Evolutionary conservation across 1,140 invertebrate species (phyloP), one percentile per base, ranked within the genome.

Genomic region (Pseudomyrmex sp.): DNA sequence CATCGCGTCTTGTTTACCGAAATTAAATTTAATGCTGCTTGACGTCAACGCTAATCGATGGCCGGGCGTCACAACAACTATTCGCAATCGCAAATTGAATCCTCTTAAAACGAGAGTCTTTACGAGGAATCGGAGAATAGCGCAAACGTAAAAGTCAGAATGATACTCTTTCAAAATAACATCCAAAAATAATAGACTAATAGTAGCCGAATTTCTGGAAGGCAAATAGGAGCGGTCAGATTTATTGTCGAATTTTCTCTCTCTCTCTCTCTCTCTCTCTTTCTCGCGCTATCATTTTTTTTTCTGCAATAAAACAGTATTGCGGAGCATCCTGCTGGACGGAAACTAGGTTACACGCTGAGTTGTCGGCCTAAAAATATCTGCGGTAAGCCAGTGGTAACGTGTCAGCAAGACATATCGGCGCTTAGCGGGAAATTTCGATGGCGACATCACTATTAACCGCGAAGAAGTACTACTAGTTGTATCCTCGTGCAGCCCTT

Each of bases 351-450:
- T 88, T 88, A 87, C 68, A 68, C 52, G 69, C 63, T 63, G 83
- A 82, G 86, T 83, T 77, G 86, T 63, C 72, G 12, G 54, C 69
- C 87, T 85, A 85, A 88, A 88, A 88, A 88, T 88, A 88, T 59
- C 73, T 56, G 73, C 73, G 82, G 74, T 58, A 26, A 77, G 59
- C 52, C 68, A 65, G 23, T 10, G 61, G 69, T 82, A 88, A 85
- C 76, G 59, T 82, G 83, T 88, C 76, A 76, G 83, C 26, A 70
- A 84, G 73, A 84, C 82, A 13, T 80, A 84, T 84, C 58, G 66
- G 66, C 63, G 52, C 20, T 66, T 65, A 61, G 20, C 54, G 73
- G 50, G 12, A 69, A 79, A 52, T 77, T 80, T 70, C 46, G 44
- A 35, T 44, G 20, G 20, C 76, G 65, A 70, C 35, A 79, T 69